Conservation (phyloP, 2,888 invertebrate genomes). For the Dynastes tityus region DNA sequence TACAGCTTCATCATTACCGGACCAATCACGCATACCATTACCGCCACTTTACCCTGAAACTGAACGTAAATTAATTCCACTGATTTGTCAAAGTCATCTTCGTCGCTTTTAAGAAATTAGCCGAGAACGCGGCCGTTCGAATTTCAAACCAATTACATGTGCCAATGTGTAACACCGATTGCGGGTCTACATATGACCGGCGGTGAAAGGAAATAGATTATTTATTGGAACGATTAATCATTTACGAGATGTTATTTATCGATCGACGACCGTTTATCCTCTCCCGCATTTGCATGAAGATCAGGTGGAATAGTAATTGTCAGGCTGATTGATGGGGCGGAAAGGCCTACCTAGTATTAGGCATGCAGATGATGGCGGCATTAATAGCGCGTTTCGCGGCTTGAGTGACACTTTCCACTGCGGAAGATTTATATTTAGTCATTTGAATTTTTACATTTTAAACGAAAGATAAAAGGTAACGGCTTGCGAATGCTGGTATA, state of each 20-base stretch:
- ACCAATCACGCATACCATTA: no score
- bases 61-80: background rate
- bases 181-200: background rate
- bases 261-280: slow-evolving; percentile 31
- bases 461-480: no score
- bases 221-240: slow-evolving; percentile 45
- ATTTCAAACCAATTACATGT: slow-evolving; percentile 21
- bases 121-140: background rate
- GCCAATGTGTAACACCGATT: background rate
- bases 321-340: slow-evolving; percentile 30
- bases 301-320: slow-evolving; percentile 36
- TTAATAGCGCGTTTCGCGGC: no score
- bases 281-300: slow-evolving; percentile 36
- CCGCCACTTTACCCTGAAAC: no score
- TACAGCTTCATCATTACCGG: no score
- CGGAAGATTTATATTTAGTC: no score
- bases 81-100: background rate
- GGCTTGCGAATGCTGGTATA: no score
- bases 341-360: slow-evolving; percentile 8
- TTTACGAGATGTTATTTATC: slow-evolving; percentile 43
- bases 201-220: slow-evolving; percentile 41
- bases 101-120: background rate
- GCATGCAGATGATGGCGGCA: no score
- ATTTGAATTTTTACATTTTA: no score
- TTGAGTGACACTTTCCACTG: no score